Conservation (phyloP, 2,113 vertebrate species). For the Coryphaenoides rupestris region DNA sequence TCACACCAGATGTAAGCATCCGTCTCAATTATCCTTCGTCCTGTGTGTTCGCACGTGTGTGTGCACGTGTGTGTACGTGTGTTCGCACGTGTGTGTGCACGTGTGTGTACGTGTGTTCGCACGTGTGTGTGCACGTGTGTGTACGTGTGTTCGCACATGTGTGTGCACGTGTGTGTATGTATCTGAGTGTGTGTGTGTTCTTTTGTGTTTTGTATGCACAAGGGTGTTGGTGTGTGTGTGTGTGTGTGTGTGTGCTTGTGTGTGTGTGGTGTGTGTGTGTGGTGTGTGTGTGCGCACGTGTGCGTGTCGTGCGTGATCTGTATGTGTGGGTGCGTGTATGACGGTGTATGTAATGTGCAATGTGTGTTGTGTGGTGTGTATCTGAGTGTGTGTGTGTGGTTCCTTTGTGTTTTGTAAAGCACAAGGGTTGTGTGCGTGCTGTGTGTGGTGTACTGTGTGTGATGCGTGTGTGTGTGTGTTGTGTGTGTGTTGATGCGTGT, state of each 20-base stretch:
- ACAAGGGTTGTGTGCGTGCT: too few species aligned
- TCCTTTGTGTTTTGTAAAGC: neutral
- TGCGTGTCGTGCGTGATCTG: neutral
- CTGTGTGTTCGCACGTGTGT: constrained; percentile 9
- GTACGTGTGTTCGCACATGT: neutral
- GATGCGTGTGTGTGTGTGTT: too few species aligned
- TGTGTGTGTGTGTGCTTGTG: constrained; percentile 21
- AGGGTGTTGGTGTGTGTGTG: constrained; percentile 11
- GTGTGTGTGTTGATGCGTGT: too few species aligned
- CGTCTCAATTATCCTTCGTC: neutral
- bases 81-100: neutral
- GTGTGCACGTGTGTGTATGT: too few species aligned
- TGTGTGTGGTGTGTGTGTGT: neutral
- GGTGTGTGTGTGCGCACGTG: neutral
- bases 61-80: constrained; percentile 19
- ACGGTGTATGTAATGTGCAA: neutral
- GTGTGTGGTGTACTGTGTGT: too few species aligned
- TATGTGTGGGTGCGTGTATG: neutral
- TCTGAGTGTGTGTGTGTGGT: neutral
- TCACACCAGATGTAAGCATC: neutral
- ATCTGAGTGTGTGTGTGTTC: constrained; percentile 27
- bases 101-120: neutral
- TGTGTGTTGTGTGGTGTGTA: too few species aligned
- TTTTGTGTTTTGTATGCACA: neutral
- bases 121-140: too few species aligned